phyloP scores from a whole-genome alignment of 30 jellyfish, hydroid and myxozoan species.

The Turritopsis rubra region DNA sequence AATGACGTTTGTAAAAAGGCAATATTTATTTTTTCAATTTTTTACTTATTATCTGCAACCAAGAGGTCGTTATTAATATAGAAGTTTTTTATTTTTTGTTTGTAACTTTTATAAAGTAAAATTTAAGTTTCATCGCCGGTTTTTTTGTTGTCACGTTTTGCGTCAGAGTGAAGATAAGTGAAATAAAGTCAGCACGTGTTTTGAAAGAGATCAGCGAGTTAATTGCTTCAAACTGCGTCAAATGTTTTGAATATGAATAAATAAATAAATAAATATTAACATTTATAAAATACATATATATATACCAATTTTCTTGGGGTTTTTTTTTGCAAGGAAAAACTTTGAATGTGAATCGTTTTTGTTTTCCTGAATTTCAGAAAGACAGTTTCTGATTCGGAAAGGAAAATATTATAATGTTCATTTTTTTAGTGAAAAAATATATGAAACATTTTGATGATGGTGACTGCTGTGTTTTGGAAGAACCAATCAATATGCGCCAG shows the following conservation, averaged over 20 bases:
- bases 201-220: neutral
- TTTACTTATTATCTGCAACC: neutral
- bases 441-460: neutral
- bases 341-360: neutral
- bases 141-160: neutral
- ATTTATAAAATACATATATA: neutral
- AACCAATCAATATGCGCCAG: slow-evolving; percentile 2
- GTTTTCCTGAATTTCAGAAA: neutral
- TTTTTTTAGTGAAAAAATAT: neutral
- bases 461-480: neutral
- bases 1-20: neutral
- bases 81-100: too few relatives aligned
- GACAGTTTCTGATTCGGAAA: neutral
- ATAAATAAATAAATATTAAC: neutral
- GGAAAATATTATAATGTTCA: neutral
- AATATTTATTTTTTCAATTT: too few relatives aligned
- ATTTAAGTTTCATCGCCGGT: neutral
- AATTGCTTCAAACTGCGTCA: neutral
- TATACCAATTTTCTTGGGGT: too few relatives aligned
- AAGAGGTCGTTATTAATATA: neutral
- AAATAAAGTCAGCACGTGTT: neutral
- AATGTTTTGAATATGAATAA: neutral
- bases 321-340: neutral
- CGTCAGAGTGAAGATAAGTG: neutral
- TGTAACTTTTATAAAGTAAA: neutral